Evolutionary conservation across 2,113 vertebrate genomes (phyloP).

Genomic region (Sapajus apella): DNA sequence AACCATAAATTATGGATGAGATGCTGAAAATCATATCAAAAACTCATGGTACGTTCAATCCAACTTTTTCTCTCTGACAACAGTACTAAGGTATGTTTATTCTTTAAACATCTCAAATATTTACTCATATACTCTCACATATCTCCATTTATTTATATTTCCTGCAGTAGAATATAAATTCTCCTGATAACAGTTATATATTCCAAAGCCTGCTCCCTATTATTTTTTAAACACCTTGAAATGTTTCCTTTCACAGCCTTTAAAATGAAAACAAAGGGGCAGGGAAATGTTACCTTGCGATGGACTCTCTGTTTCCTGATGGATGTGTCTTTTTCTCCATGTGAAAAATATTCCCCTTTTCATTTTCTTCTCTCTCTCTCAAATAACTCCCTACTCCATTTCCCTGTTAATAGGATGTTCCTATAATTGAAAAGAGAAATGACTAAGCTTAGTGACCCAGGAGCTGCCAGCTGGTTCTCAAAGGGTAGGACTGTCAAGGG

Average conservation of each 20-base stretch:
- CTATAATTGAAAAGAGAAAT: slow-evolving; percentile 56
- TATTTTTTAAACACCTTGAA: slow-evolving; percentile 24
- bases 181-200: neutral
- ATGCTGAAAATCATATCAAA: slow-evolving; percentile 25
- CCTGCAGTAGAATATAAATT: neutral
- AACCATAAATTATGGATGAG: neutral
- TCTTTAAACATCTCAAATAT: slow-evolving; percentile 24
- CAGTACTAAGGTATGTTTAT: neutral
- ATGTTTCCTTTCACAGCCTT: neutral
- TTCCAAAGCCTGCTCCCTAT: neutral
- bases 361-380: neutral
- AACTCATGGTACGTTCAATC: neutral
- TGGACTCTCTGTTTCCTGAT: neutral
- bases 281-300: slow-evolving; percentile 24
- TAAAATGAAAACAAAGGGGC: neutral
- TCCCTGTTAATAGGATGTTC: slow-evolving; percentile 49
- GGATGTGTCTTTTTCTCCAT: neutral
- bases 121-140: neutral
- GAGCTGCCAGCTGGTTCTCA: slow-evolving; percentile 51
- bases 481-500: slow-evolving; percentile 32
- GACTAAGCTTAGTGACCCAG: slow-evolving; percentile 52
- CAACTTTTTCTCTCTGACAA: neutral
- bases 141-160: neutral
- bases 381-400: slow-evolving; percentile 20
- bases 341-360: slow-evolving; percentile 26